Percentiles rank a stretch among this genome's conserved stretches.
phyloP scores from a whole-genome alignment of 2,888 invertebrate species.

The Brassicogethes aeneus region DNA sequence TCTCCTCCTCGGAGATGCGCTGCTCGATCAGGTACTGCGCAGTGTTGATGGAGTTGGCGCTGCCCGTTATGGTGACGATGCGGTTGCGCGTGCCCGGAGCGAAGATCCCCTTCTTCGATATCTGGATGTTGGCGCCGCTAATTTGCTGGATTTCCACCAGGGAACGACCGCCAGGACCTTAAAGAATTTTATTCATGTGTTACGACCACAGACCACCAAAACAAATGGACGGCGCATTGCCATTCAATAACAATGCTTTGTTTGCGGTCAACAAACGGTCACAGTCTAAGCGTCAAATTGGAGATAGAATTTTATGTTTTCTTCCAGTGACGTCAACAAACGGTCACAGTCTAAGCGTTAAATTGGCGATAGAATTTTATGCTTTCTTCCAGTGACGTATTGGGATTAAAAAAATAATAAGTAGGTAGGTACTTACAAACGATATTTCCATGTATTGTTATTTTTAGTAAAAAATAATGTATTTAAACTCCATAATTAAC shows the following conservation, averaged over 20 bases:
- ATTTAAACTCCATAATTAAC: no score
- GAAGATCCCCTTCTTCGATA: constrained; percentile 96
- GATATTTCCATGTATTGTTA: no score
- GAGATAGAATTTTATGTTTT: no score
- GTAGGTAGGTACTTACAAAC: no score
- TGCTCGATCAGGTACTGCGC: constrained; percentile 95
- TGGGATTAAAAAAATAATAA: no score
- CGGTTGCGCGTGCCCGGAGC: constrained; percentile 96
- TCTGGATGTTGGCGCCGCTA: constrained; percentile 96
- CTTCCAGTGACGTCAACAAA: no score
- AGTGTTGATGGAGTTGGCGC: constrained; percentile 77
- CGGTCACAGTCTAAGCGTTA: no score
- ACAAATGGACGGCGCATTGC: no score
- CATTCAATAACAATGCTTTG: no score
- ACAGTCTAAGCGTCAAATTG: neutral
- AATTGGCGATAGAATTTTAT: no score
- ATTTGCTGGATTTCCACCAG: constrained; percentile 95
- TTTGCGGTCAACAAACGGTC: neutral
- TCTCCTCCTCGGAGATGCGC: constrained; percentile 92
- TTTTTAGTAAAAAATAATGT: no score
- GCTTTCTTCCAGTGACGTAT: no score
- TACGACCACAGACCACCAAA: neutral
- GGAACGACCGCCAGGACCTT: constrained; percentile 88
- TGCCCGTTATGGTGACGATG: constrained; percentile 92
- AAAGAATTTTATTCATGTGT: constrained; percentile 10